Conservation (phyloP, 2,888 invertebrate genomes). For the Heliconius hortense region DNA sequence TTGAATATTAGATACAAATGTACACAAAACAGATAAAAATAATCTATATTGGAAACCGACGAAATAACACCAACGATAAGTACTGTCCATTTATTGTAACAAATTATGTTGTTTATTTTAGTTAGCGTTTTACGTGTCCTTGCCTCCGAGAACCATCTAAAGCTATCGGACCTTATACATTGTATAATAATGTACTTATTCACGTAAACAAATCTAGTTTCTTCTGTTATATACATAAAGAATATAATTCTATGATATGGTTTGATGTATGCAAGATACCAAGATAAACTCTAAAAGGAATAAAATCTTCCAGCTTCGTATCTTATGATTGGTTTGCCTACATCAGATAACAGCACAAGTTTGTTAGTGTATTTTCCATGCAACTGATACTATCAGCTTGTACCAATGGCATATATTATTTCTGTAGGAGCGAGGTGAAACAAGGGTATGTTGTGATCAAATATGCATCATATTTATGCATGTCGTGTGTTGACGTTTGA, state of each 20-base stretch:
- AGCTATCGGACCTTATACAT: conserved; percentile 68
- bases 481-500: background rate
- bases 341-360: conserved; percentile 57
- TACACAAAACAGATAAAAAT: conserved; percentile 29
- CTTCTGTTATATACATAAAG: conserved; percentile 19
- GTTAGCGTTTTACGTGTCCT: conserved; percentile 53
- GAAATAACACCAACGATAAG: conserved; percentile 39
- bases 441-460: conserved; percentile 32
- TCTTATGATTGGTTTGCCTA: conserved; percentile 59
- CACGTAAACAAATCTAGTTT: conserved; percentile 19
- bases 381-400: conserved; percentile 60
- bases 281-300: conserved; percentile 54
- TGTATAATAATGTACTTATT: conserved; percentile 50
- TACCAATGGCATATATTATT: conserved; percentile 72
- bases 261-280: conserved; percentile 45
- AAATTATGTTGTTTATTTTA: conserved; percentile 49
- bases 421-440: conserved; percentile 76
- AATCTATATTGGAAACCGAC: conserved; percentile 33
- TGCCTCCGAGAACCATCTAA: conserved; percentile 69
- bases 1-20: conserved; percentile 15
- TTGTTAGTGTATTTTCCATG: conserved; percentile 49
- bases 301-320: conserved; percentile 57
- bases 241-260: conserved; percentile 24
- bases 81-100: conserved; percentile 49
- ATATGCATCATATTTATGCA: background rate